Evolutionary conservation across 1,140 invertebrate genomes (phyloP).

Genomic region (Drosophila auraria): DNA sequence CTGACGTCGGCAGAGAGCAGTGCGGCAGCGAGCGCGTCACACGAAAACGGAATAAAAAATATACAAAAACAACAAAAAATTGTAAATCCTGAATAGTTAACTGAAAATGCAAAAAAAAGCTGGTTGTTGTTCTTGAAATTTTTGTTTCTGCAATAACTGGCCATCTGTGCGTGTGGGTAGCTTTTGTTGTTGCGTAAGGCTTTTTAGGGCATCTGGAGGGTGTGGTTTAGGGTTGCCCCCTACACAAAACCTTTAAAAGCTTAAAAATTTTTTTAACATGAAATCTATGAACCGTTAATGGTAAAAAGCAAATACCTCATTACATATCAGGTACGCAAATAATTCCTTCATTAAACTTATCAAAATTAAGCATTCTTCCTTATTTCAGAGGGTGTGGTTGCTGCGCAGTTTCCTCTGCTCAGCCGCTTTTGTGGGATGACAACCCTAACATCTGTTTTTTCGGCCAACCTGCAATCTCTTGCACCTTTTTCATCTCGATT

Average conservation of each 20-base stretch:
- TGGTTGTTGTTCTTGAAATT: slow-evolving; percentile 15
- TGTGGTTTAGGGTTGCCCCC: slow-evolving; percentile 66
- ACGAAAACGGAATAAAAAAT: background rate
- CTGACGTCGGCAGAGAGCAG: slow-evolving; percentile 19
- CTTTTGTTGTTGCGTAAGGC: slow-evolving; percentile 79
- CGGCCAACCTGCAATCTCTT: slow-evolving; percentile 32
- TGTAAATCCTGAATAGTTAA: slow-evolving; percentile 23
- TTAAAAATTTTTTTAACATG: too few species aligned
- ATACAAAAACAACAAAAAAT: slow-evolving; percentile 17
- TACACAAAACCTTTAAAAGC: background rate
- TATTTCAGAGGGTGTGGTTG: slow-evolving; percentile 58
- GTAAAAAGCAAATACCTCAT: too few species aligned
- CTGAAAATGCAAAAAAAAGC: slow-evolving; percentile 39
- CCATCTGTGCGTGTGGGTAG: slow-evolving; percentile 41
- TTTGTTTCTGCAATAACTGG: slow-evolving; percentile 58
- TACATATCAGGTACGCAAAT: background rate
- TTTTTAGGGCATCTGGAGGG: slow-evolving; percentile 81
- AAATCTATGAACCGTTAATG: background rate
- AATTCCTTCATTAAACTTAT: background rate
- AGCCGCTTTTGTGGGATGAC: slow-evolving; percentile 7
- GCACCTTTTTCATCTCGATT: slow-evolving; percentile 44
- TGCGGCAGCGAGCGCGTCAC: slow-evolving; percentile 12
- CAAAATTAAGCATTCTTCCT: background rate
- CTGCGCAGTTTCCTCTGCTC: slow-evolving; percentile 35
- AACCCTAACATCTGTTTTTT: slow-evolving; percentile 47